A percentile compares a stretch with the other conserved stretches of the same genome.
These are phyloP conservation scores for Drosophila yakuba DNA, from an alignment of 1,140 invertebrate species.

Conservation along the genomic window DNA sequence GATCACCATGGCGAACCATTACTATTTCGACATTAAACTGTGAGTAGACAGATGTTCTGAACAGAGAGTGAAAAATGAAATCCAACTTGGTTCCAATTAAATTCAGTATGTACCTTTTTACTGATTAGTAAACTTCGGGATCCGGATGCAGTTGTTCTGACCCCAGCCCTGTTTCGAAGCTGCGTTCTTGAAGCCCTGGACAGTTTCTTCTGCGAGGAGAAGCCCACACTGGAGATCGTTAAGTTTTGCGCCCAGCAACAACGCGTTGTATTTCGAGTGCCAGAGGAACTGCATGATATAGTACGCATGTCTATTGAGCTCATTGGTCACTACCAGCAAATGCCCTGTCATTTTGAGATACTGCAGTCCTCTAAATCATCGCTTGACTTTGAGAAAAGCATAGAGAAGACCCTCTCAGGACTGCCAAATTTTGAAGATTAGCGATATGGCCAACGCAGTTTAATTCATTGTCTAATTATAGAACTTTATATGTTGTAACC, in stretches of 20 bases:
- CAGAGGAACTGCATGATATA: conserved; percentile 86
- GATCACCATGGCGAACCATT: conserved; percentile 41
- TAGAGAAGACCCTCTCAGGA: not conserved
- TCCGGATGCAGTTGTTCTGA: conserved; percentile 80
- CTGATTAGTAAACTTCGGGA: conserved; percentile 85
- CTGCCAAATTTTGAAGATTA: not conserved
- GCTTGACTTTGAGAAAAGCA: conserved; percentile 60
- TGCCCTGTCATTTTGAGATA: conserved; percentile 86
- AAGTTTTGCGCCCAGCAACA: conserved; percentile 85
- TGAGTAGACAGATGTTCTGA: too few species aligned
- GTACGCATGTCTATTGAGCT: conserved; percentile 86
- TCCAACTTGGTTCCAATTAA: too few species aligned
- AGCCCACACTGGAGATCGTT: conserved; percentile 86
- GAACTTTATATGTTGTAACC: not conserved
- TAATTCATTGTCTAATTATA: too few species aligned
- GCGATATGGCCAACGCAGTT: too few species aligned
- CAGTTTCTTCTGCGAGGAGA: conserved; percentile 87
- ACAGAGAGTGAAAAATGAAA: too few species aligned
- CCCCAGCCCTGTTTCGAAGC: conserved; percentile 86
- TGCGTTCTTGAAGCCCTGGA: conserved; percentile 86
- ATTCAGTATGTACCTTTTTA: not conserved
- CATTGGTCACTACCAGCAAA: conserved; percentile 85
- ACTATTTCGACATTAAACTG: conserved; percentile 65
- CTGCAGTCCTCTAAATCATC: conserved; percentile 85
- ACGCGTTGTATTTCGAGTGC: conserved; percentile 87